A percentile compares a stretch with the other conserved stretches of the same genome.
Conservation (phyloP, 2,797 vertebrate species). For the Spatula versicolor region DNA sequence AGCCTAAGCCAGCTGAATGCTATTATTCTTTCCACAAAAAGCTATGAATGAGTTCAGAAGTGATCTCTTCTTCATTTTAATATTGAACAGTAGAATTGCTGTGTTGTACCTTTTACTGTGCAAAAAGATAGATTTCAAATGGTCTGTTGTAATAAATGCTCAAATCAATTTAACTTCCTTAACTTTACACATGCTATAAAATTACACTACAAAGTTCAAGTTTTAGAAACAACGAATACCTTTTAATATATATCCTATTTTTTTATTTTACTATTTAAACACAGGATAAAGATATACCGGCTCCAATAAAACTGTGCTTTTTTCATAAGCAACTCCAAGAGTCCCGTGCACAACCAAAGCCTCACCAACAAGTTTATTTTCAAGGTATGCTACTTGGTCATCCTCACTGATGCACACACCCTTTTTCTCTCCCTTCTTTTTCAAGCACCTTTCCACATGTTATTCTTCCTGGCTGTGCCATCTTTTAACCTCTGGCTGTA, state of each 20-base stretch:
- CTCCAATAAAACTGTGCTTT: conserved; percentile 23
- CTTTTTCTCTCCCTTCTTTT: not conserved
- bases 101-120: conserved; percentile 28
- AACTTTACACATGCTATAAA: conserved; percentile 74
- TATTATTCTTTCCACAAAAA: not conserved
- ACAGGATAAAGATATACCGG: conserved; percentile 25
- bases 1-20: not conserved
- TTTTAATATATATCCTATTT: not conserved
- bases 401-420: not conserved
- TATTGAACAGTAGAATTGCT: not conserved
- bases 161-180: conserved; percentile 72
- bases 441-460: not conserved
- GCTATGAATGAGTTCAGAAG: not conserved
- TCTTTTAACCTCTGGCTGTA: not conserved
- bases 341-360: not conserved
- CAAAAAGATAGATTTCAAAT: conserved; percentile 50
- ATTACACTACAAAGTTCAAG: conserved; percentile 72
- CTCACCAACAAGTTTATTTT: not conserved
- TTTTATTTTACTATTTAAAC: not conserved
- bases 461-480: not conserved
- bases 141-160: conserved; percentile 61
- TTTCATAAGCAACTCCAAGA: not conserved
- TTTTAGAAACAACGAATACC: conserved; percentile 61
- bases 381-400: not conserved
- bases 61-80: not conserved